Conservation (phyloP, 2,113 vertebrate genomes). For the Burhinus bistriatus region DNA sequence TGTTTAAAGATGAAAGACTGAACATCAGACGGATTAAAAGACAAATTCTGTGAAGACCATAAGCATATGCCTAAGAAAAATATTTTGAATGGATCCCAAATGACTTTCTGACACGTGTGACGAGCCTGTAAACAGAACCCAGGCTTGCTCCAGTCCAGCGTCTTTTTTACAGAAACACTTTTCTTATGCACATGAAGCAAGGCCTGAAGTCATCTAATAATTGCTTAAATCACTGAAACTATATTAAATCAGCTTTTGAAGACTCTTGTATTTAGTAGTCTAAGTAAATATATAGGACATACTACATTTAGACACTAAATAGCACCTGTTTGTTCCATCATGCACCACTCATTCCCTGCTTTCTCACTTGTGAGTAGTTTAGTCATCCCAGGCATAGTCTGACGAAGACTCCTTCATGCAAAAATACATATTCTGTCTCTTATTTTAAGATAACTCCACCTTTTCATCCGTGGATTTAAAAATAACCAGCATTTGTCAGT, state of each 20-base stretch:
- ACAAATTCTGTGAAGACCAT: not conserved
- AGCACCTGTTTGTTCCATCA: not conserved
- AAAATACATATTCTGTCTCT: not conserved
- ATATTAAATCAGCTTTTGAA: not conserved
- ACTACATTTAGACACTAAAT: not conserved
- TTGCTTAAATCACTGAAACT: not conserved
- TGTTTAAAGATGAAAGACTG: not conserved
- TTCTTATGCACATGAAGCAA: not conserved
- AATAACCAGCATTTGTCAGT: not conserved
- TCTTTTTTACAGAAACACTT: not conserved
- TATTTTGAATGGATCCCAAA: not conserved
- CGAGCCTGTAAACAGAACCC: not conserved
- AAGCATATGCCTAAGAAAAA: not conserved
- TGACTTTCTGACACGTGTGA: not conserved
- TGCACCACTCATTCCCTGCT: not conserved
- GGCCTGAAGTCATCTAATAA: not conserved
- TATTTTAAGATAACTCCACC: not conserved
- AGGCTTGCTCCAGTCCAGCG: not conserved
- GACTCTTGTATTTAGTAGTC: not conserved
- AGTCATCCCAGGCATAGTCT: not conserved
- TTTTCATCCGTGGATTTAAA: not conserved
- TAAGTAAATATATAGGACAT: not conserved
- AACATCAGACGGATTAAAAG: not conserved
- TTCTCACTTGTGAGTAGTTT: not conserved
- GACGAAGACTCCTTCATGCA: not conserved